Conservation (phyloP, 2,888 invertebrate genomes). For the Ferdinandea cuprea region DNA sequence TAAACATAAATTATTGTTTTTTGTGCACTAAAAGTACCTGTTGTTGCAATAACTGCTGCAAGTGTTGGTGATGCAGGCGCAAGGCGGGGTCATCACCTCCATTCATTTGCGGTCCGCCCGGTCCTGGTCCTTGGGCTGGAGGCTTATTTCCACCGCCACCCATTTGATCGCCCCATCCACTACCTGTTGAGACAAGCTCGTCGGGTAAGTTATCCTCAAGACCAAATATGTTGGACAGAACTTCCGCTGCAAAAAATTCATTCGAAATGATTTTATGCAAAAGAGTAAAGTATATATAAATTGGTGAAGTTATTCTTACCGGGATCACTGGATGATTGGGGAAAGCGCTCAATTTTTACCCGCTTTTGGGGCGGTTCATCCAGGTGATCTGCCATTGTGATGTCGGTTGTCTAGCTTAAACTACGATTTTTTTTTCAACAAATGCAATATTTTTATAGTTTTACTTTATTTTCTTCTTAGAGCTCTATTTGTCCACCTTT, state of each 20-base stretch:
- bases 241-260: conserved; percentile 84
- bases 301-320: conserved; percentile 75
- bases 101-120: conserved; percentile 87
- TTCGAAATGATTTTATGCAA: conserved; percentile 30
- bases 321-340: conserved; percentile 77
- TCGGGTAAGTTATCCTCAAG: conserved; percentile 96
- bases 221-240: conserved; percentile 93
- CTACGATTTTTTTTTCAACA: conserved; percentile 42
- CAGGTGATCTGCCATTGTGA: conserved; percentile 95
- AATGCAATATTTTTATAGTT: conserved; percentile 44
- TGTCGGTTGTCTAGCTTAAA: conserved; percentile 46
- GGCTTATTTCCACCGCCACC: conserved; percentile 86
- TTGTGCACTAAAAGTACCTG: no score
- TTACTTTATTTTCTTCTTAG: conserved; percentile 15
- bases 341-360: conserved; percentile 88
- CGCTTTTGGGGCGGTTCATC: conserved; percentile 98
- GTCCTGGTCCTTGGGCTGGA: conserved; percentile 91
- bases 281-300: conserved; percentile 23
- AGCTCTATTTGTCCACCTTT: conserved; percentile 18
- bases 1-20: neutral
- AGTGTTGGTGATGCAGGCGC: conserved; percentile 85
- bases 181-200: conserved; percentile 91
- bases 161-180: conserved; percentile 88
- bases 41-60: conserved; percentile 88
- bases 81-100: conserved; percentile 85